Evolutionary conservation across 1,140 invertebrate genomes (phyloP).

Genomic region (Homalodisca vitripennis): DNA sequence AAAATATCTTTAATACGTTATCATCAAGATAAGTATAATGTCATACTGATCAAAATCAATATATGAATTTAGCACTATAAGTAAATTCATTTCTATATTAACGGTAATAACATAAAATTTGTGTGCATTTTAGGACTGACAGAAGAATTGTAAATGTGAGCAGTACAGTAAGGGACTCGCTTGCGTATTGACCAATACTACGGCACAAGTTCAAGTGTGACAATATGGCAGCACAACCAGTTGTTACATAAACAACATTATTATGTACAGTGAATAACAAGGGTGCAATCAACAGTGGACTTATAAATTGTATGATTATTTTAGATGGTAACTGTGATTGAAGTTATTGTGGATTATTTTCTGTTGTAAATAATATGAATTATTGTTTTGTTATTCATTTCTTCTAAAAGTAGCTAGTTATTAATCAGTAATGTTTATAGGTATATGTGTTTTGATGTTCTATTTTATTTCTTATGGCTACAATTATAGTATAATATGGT

Average conservation of each 20-base stretch:
- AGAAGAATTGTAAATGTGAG: background rate
- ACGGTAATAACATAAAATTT: background rate
- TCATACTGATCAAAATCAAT: too few species aligned
- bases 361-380: background rate
- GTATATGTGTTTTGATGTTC: too few species aligned
- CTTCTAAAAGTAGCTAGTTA: too few species aligned
- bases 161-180: background rate
- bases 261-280: background rate
- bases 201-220: background rate
- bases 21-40: too few species aligned
- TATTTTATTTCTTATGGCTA: too few species aligned
- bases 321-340: constrained; percentile 4
- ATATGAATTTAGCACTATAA: background rate
- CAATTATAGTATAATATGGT: too few species aligned
- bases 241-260: background rate
- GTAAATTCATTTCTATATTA: background rate
- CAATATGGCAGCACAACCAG: background rate
- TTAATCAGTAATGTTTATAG: too few species aligned
- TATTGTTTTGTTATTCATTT: background rate
- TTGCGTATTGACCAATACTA: background rate
- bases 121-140: background rate
- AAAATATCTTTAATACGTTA: too few species aligned
- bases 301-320: background rate
- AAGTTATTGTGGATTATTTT: background rate
- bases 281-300: constrained; percentile 3